Conservation (phyloP, 1,140 invertebrate genomes). For the Bombus ignitus region DNA sequence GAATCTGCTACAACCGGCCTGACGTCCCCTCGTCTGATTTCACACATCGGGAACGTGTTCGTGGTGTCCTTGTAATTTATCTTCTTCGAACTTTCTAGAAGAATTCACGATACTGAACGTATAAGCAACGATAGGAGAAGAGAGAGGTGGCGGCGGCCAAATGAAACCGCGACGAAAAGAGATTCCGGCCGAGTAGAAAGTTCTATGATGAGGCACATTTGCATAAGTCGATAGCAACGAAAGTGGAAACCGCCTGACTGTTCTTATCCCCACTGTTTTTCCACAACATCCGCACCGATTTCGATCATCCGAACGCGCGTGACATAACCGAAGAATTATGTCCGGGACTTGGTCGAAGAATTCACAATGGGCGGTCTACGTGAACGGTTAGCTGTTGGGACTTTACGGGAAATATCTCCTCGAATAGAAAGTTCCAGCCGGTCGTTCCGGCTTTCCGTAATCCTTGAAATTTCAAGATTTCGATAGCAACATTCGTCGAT, state of each 20-base stretch:
- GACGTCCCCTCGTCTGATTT: slow-evolving; percentile 41
- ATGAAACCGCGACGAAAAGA: slow-evolving; percentile 29
- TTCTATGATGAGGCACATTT: slow-evolving; percentile 45
- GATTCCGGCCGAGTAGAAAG: slow-evolving; percentile 47
- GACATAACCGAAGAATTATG: slow-evolving; percentile 46
- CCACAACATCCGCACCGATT: slow-evolving; percentile 27
- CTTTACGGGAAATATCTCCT: slow-evolving; percentile 15
- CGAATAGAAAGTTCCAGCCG: slow-evolving; percentile 29
- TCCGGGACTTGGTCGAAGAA: slow-evolving; percentile 15
- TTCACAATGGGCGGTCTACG: slow-evolving; percentile 46
- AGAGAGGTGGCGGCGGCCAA: not conserved
- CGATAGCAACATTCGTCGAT: not conserved
- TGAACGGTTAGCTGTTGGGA: slow-evolving; percentile 7
- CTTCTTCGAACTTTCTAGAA: slow-evolving; percentile 51
- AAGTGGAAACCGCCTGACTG: slow-evolving; percentile 24
- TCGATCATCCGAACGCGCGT: slow-evolving; percentile 23
- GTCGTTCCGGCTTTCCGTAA: not conserved
- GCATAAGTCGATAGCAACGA: slow-evolving; percentile 49
- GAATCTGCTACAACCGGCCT: slow-evolving; percentile 37
- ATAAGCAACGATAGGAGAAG: not conserved
- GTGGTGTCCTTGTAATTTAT: slow-evolving; percentile 42
- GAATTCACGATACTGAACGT: slow-evolving; percentile 16
- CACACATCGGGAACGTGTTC: slow-evolving; percentile 51
- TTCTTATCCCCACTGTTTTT: not conserved
- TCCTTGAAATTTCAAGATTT: not conserved